Percentiles rank a stretch among this genome's conserved stretches.
phyloP scores from a whole-genome alignment of 2,113 vertebrate species.

The Leptosomus discolor region DNA sequence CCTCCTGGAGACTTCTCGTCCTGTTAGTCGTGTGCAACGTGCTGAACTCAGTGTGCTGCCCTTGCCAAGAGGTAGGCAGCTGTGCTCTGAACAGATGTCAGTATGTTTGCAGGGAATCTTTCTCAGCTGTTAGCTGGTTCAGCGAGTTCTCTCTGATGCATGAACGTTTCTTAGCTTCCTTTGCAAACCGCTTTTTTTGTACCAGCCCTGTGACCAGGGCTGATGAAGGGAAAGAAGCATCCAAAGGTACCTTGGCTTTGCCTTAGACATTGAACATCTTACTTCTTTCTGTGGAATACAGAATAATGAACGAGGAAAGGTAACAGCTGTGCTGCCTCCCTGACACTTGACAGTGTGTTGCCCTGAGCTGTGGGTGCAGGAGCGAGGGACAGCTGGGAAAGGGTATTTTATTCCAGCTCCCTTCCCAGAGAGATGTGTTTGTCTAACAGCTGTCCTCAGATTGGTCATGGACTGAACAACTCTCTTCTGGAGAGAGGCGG shows the following conservation, averaged over 20 bases:
- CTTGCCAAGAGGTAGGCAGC: not conserved
- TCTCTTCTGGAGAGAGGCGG: not conserved
- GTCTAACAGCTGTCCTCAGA: not conserved
- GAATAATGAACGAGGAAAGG: not conserved
- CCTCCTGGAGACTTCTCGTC: not conserved
- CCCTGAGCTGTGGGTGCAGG: not conserved
- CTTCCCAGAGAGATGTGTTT: not conserved
- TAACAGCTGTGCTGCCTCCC: not conserved
- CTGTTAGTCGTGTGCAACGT: not conserved
- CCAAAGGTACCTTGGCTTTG: not conserved
- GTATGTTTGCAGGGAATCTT: not conserved
- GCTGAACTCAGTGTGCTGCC: not conserved
- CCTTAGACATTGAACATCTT: not conserved
- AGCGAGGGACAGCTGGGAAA: not conserved
- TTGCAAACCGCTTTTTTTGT: not conserved
- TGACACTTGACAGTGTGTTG: not conserved
- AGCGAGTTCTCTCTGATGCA: not conserved
- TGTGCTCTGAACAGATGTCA: not conserved
- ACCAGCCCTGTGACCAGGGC: not conserved
- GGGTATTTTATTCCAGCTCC: not conserved
- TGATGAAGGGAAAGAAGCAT: not conserved
- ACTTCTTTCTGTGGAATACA: not conserved
- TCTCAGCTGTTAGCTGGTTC: not conserved
- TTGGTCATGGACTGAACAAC: not conserved
- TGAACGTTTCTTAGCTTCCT: not conserved